Conservation (phyloP, 2,113 vertebrate genomes). For the Anolis carolinensis region DNA sequence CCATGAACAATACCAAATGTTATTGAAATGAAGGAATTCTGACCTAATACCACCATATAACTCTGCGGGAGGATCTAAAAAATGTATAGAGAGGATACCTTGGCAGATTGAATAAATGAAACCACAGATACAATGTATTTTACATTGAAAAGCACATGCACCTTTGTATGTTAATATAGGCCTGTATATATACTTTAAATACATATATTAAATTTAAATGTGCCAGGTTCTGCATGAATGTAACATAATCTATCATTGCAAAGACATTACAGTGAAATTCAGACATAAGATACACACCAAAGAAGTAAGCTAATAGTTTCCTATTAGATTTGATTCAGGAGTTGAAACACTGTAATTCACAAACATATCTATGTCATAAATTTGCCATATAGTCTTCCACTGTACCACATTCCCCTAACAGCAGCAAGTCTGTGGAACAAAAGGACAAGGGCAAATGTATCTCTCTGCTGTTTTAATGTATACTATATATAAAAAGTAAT, state of each 20-base stretch:
- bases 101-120: too few relatives aligned
- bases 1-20: too few relatives aligned
- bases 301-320: neutral
- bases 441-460: slow-evolving; percentile 40
- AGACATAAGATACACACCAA: neutral
- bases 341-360: neutral
- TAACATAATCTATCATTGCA: neutral
- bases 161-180: too few relatives aligned
- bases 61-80: too few relatives aligned
- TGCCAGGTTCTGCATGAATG: neutral
- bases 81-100: too few relatives aligned
- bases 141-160: too few relatives aligned
- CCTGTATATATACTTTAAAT: too few relatives aligned
- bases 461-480: slow-evolving; percentile 26
- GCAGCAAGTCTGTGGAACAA: slow-evolving; percentile 1
- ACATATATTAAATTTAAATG: neutral
- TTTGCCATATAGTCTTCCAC: neutral
- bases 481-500: slow-evolving; percentile 10
- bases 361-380: slow-evolving; percentile 13
- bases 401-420: neutral
- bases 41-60: too few relatives aligned
- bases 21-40: too few relatives aligned
- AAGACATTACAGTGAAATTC: neutral
- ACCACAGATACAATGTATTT: too few relatives aligned
- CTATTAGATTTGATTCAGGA: slow-evolving; percentile 17